Evolutionary conservation across 2,113 vertebrate species (phyloP).

Genomic region (Damaliscus lunatus): DNA sequence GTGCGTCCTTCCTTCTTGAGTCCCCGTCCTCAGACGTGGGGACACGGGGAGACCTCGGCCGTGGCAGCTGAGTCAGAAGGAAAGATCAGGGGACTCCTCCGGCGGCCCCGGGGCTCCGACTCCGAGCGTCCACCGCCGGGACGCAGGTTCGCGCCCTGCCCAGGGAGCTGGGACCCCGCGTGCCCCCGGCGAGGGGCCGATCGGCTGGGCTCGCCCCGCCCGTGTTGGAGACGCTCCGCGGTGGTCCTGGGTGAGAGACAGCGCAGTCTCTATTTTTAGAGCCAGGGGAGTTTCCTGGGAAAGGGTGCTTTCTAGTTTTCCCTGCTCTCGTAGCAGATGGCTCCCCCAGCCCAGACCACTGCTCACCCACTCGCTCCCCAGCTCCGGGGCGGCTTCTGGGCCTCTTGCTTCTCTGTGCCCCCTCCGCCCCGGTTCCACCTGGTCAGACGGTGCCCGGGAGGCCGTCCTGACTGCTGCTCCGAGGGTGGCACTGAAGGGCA

Average conservation of each 20-base stretch:
- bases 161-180: no score
- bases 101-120: not conserved
- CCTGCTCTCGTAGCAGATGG: not conserved
- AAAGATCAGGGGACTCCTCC: not conserved
- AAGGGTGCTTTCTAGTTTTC: not conserved
- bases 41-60: not conserved
- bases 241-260: not conserved
- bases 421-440: rapidly evolving
- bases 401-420: not conserved
- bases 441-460: rapidly evolving
- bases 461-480: not conserved
- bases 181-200: not conserved
- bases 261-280: not conserved
- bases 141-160: not conserved
- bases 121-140: not conserved
- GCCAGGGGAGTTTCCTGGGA: not conserved
- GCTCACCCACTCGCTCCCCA: not conserved
- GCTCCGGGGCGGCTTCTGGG: not conserved
- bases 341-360: rapidly evolving
- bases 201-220: rapidly evolving
- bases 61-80: not conserved
- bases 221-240: not conserved
- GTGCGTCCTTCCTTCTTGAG: not conserved
- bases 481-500: rapidly evolving
- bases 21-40: not conserved